Evolutionary conservation across 2,888 invertebrate genomes (phyloP).

Genomic region (Zele albiditarsus): DNA sequence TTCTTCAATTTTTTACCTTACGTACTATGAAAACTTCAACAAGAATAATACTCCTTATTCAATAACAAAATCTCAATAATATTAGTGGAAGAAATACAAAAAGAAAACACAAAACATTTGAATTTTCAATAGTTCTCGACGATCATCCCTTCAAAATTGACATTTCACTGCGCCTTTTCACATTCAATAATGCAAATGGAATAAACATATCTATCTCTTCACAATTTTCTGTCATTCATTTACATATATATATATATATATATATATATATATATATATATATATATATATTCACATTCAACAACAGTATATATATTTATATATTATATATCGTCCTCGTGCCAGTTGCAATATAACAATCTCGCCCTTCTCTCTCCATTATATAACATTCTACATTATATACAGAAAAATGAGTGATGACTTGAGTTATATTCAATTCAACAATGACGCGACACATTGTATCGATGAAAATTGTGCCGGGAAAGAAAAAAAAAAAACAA

Average conservation of each 20-base stretch:
- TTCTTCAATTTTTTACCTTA: too few species aligned
- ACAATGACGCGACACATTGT: constrained; percentile 28
- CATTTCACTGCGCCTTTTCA: too few species aligned
- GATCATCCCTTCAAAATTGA: too few species aligned
- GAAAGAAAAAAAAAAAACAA: constrained; percentile 47
- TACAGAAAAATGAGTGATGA: constrained; percentile 32
- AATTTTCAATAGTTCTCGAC: too few species aligned
- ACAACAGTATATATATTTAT: not conserved
- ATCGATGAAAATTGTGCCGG: constrained; percentile 31
- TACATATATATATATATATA: not conserved
- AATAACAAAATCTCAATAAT: too few species aligned
- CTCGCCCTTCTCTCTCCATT: not conserved
- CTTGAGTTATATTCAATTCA: constrained; percentile 4
- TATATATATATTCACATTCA: not conserved
- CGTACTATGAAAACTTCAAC: too few species aligned
- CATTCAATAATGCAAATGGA: too few species aligned
- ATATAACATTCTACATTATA: not conserved
- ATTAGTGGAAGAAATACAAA: too few species aligned
- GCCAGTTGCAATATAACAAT: constrained; percentile 12
- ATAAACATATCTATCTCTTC: too few species aligned
- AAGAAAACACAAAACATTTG: too few species aligned
- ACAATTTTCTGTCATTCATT: too few species aligned
- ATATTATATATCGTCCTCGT: not conserved
- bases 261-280: not conserved
- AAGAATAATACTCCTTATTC: too few species aligned